These are phyloP conservation scores for Catharus minimus DNA, from an alignment of 2,113 vertebrate species.

Conservation along the genomic window DNA sequence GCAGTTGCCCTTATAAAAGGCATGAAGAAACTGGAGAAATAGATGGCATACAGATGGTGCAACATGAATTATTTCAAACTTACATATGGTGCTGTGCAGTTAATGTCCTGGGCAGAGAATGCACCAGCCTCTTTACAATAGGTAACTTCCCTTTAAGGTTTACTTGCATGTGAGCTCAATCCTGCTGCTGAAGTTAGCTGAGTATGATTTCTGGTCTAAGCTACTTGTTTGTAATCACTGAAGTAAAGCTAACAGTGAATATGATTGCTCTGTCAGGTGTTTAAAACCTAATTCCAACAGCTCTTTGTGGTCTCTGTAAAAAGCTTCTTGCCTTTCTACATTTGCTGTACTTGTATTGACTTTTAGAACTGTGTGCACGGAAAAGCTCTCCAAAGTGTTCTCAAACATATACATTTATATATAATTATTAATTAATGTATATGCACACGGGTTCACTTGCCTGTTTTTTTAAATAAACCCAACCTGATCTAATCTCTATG, in stretches of 20 bases:
- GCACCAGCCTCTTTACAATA: conserved; percentile 74
- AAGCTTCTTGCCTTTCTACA: background rate
- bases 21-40: background rate
- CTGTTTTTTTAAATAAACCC: background rate
- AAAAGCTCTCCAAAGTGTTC: background rate
- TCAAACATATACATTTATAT: background rate
- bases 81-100: conserved; percentile 75
- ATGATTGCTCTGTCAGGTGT: background rate
- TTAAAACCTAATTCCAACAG: background rate
- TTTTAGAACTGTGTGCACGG: background rate
- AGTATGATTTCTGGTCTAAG: background rate
- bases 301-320: background rate
- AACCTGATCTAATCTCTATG: background rate
- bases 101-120: conserved; percentile 74
- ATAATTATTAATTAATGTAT: background rate
- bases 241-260: background rate
- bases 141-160: conserved; percentile 56
- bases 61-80: conserved; percentile 43
- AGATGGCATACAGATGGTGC: background rate
- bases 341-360: background rate
- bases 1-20: conserved; percentile 69
- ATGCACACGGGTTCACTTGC: background rate
- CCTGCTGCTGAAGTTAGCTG: background rate
- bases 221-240: background rate
- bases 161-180: background rate